phyloP scores from a whole-genome alignment of 2,888 invertebrate species.

The Criorhina ranunculi region DNA sequence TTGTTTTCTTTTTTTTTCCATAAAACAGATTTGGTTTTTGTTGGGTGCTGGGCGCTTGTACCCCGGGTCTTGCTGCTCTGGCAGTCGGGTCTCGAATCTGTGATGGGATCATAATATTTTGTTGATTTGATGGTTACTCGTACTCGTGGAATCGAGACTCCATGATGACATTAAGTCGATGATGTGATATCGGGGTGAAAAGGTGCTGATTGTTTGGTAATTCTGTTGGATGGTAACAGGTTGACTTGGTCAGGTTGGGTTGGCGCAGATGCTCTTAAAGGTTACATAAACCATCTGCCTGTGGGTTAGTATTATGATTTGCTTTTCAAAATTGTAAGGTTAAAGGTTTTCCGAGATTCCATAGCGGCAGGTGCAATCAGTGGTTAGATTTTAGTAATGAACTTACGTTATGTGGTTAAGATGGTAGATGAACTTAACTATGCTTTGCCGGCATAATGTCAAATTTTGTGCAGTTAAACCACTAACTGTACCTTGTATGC shows the following conservation, averaged over 20 bases:
- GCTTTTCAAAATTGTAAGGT: slow-evolving; percentile 4
- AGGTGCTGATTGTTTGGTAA: slow-evolving; percentile 71
- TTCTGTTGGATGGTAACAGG: not conserved
- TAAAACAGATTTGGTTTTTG: slow-evolving; percentile 5
- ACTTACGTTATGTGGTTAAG: too few relatives aligned
- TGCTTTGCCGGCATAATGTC: too few relatives aligned
- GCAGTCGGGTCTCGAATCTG: slow-evolving; percentile 25
- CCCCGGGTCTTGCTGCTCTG: slow-evolving; percentile 3
- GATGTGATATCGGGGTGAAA: slow-evolving; percentile 73
- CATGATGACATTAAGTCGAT: slow-evolving; percentile 68
- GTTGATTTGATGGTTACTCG: slow-evolving; percentile 50
- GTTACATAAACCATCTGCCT: slow-evolving; percentile 48
- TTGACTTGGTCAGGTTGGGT: slow-evolving; percentile 45
- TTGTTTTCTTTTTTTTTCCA: slow-evolving; percentile 27
- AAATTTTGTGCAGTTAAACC: too few relatives aligned
- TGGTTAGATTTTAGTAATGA: too few relatives aligned
- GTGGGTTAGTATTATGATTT: slow-evolving; percentile 22
- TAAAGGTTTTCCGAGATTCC: slow-evolving; percentile 13
- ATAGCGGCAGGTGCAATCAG: too few relatives aligned
- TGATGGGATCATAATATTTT: slow-evolving; percentile 65
- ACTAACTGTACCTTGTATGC: too few relatives aligned
- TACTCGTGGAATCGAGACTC: slow-evolving; percentile 18
- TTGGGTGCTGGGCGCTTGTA: slow-evolving; percentile 2
- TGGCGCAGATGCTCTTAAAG: slow-evolving; percentile 47
- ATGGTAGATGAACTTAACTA: too few relatives aligned